Evolutionary conservation across 2,888 invertebrate species (phyloP).

Genomic region (Notodonta dromedarius): DNA sequence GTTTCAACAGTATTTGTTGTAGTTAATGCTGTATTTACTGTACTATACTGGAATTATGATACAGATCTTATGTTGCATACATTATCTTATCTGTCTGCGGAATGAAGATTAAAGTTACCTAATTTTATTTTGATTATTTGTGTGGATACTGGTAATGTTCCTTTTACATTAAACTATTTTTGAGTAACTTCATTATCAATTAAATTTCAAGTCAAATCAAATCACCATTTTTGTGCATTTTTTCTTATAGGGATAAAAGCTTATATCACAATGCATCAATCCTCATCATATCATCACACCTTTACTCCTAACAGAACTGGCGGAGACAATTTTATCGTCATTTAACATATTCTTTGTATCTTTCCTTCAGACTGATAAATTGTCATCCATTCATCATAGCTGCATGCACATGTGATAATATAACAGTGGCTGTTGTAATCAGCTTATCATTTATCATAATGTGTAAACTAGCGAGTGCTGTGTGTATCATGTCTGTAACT

Average conservation of each 20-base stretch:
- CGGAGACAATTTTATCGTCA: too few species aligned
- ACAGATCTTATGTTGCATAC: background rate
- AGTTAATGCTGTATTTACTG: background rate
- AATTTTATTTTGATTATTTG: too few species aligned
- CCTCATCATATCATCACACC: too few species aligned
- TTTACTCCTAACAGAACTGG: too few species aligned
- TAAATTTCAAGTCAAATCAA: too few species aligned
- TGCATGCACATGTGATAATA: background rate
- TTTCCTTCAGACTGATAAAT: background rate
- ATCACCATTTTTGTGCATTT: too few species aligned
- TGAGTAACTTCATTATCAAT: too few species aligned
- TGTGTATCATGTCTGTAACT: background rate
- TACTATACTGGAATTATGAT: background rate
- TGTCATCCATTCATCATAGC: background rate
- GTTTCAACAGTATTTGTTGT: background rate
- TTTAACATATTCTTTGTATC: too few species aligned
- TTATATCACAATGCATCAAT: too few species aligned
- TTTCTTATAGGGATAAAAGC: too few species aligned
- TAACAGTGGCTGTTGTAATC: slow-evolving; percentile 10
- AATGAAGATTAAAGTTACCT: background rate
- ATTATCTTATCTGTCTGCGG: background rate
- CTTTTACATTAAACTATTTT: too few species aligned
- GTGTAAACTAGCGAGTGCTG: background rate
- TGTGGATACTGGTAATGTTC: too few species aligned
- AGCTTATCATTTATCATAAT: slow-evolving; percentile 18